Conservation (phyloP, 2,888 invertebrate species). For the Synanthedon andrenaeformis region DNA sequence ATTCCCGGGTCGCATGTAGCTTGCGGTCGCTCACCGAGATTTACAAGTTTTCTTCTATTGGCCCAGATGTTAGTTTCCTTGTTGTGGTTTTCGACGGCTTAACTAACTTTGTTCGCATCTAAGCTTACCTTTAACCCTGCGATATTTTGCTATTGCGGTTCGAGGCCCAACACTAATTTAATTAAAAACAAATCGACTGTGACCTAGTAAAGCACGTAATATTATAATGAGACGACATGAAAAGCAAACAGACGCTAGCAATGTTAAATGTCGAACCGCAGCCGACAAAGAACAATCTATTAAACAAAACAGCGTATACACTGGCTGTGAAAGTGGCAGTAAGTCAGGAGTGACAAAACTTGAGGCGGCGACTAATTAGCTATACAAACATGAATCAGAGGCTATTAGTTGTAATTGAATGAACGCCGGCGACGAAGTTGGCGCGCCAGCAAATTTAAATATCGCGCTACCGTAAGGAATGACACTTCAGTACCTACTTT, state of each 20-base stretch:
- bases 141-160: not conserved
- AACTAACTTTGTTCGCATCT: conserved; percentile 20
- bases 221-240: conserved; percentile 31
- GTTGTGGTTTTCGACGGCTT: conserved; percentile 20
- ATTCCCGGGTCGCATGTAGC: conserved; percentile 37
- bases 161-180: not conserved
- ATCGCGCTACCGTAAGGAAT: conserved; percentile 49
- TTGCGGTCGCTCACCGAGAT: conserved; percentile 49
- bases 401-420: conserved; percentile 71
- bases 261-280: conserved; percentile 36
- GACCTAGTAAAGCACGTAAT: not conserved
- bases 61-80: conserved; percentile 47
- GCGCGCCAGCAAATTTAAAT: conserved; percentile 62
- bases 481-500: conserved; percentile 36
- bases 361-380: conserved; percentile 67
- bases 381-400: conserved; percentile 71
- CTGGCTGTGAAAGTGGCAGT: conserved; percentile 33
- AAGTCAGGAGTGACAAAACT: conserved; percentile 67
- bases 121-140: conserved; percentile 4
- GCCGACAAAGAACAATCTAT: conserved; percentile 50
- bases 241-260: conserved; percentile 38
- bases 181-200: too few species aligned
- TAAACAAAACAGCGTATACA: conserved; percentile 45
- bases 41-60: conserved; percentile 61
- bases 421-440: conserved; percentile 60